A percentile compares a stretch with the other conserved stretches of the same genome.
phyloP scores from a whole-genome alignment of 2,888 invertebrate species.

The Macrosoma leucophasiata region DNA sequence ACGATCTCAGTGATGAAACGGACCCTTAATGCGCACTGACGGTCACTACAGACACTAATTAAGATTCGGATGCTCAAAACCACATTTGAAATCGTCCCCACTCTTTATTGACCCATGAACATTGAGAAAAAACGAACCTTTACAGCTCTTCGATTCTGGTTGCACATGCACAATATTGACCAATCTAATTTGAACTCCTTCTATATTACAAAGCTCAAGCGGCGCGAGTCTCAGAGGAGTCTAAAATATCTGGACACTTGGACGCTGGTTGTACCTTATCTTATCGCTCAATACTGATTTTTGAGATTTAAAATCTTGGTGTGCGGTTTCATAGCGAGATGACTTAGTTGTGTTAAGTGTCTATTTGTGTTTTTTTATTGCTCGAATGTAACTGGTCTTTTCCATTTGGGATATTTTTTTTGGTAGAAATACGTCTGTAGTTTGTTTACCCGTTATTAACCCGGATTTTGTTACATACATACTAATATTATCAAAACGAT shows the following conservation, averaged over 20 bases:
- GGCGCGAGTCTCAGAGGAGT: not conserved
- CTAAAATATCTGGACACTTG: conserved; percentile 26
- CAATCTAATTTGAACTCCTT: conserved; percentile 33
- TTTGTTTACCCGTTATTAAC: too few species aligned
- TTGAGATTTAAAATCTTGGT: conserved; percentile 60
- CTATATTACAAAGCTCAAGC: too few species aligned
- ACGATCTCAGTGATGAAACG: conserved; percentile 66
- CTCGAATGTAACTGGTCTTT: too few species aligned
- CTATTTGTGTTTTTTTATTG: conserved; percentile 17
- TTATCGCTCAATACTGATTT: conserved; percentile 66
- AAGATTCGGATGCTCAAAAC: conserved; percentile 43
- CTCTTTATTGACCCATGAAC: conserved; percentile 5
- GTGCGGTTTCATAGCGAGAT: conserved; percentile 60
- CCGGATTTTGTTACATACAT: not conserved
- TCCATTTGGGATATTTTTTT: conserved; percentile 23
- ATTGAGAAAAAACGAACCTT: conserved; percentile 2
- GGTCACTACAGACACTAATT: conserved; percentile 71
- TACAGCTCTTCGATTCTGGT: too few species aligned
- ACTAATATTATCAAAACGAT: not conserved
- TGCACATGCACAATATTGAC: too few species aligned
- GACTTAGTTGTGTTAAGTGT: conserved; percentile 21
- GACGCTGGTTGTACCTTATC: conserved; percentile 48
- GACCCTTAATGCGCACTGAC: conserved; percentile 66
- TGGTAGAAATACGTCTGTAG: conserved; percentile 26
- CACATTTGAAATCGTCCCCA: conserved; percentile 17